Base-by-base conservation (phyloP, 1,140 invertebrate genomes). In the Bombus turneri region DNA sequence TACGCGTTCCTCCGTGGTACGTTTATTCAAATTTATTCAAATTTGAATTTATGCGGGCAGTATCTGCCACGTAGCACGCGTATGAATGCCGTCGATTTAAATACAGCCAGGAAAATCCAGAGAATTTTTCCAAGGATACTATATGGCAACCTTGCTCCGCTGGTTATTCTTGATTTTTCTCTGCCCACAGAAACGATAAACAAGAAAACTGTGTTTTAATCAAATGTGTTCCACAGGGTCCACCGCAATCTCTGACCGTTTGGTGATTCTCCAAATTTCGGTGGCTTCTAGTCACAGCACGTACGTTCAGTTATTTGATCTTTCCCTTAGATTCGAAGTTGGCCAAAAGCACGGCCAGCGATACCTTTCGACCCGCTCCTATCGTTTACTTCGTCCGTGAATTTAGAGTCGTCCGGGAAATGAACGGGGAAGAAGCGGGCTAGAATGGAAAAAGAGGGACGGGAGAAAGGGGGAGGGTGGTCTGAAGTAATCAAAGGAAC, bases 241-340 rank as follows among this genome's bases (percentile, higher is more conserved):
- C n/a, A 18, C 37, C 66, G 76, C 76, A 84, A 84, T 86, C 66
- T 69, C 78, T 68, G 28, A 47, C 77, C 68, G 41, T 10, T 62
- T 76, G 86, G 87, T 87, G 69, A 86, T 83, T 64, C 81, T 81
- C 83, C 80, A 86, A 90, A 84, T 90, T 90, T 66, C 83, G 6
- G 10, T 86, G 62, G 76, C 88, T 88, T 83, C 86, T 53, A 90
- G 88, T 90, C 89, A n/a, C 57, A 41, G 89, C 89, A 90, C 89
- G 89, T 90, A 90, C 75, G 68, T 62, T 78, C 79, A 88, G 83
- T 85, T 87, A 83, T 90, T 90, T 87, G 88, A 90, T 86, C 88
- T 85, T 62, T 71, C 59, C 83, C 82, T 68, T 82, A 90, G 86
- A 82, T 88, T 90, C 85, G 39, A 90, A 90, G 75, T 90, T 84